phyloP scores from a whole-genome alignment of 2,113 vertebrate species.

The Sturnus vulgaris region DNA sequence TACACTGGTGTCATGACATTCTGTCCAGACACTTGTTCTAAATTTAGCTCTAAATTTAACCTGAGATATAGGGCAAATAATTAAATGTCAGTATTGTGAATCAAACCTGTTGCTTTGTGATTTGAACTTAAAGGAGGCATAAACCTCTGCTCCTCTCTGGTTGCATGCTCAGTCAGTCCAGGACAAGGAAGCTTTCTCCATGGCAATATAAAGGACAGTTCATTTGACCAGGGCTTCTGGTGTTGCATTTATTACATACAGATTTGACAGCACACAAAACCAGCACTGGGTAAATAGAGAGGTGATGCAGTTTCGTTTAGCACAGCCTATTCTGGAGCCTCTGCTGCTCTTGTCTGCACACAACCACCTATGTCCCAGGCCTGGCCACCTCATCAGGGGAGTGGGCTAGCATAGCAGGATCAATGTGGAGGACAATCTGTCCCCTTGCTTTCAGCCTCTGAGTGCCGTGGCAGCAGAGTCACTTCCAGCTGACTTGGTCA shows the following conservation, averaged over 20 bases:
- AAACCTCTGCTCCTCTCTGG: not conserved
- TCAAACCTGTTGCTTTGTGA: slow-evolving; percentile 1
- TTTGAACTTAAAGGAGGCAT: not conserved
- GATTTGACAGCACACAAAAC: not conserved
- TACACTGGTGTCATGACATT: slow-evolving; percentile 47
- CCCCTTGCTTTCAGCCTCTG: not conserved
- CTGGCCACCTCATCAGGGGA: not conserved
- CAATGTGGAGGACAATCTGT: not conserved
- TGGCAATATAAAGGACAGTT: not conserved
- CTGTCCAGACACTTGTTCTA: slow-evolving; percentile 62
- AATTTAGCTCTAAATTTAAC: slow-evolving; percentile 53
- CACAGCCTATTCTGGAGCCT: not conserved
- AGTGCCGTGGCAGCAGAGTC: not conserved
- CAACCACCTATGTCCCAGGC: not conserved
- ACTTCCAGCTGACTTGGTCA: not conserved
- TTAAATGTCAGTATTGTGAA: slow-evolving; percentile 53
- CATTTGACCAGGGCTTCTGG: not conserved
- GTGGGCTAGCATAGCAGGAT: not conserved
- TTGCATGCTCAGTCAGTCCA: not conserved
- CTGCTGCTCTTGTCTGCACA: not conserved
- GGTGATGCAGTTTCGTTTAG: not conserved
- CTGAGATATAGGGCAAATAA: slow-evolving; percentile 35
- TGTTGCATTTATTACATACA: not conserved
- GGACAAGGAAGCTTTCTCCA: not conserved
- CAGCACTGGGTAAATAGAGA: not conserved